These are phyloP conservation scores for Sinosuthora webbiana DNA, from an alignment of 2,113 vertebrate genomes.

Conservation along the genomic window DNA sequence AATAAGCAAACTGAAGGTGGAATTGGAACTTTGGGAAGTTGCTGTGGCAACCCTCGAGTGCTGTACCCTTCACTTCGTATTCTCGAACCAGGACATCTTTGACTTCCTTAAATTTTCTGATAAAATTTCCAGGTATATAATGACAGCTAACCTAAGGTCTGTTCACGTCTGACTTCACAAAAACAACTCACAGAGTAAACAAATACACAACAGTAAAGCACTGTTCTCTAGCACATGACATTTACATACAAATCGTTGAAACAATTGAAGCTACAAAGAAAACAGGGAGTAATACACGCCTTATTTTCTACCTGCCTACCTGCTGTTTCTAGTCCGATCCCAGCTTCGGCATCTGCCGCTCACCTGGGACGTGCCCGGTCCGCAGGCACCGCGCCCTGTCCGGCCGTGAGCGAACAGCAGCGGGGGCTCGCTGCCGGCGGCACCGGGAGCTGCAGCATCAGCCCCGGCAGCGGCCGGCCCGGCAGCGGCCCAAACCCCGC, in stretches of 20 bases:
- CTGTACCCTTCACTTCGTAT: neutral
- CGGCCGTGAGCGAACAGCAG: neutral
- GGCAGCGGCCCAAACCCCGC: neutral
- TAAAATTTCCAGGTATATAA: neutral
- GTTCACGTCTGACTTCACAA: neutral
- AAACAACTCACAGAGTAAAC: neutral
- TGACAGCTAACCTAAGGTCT: neutral
- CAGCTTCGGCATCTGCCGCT: rapidly evolving
- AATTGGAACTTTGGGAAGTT: neutral
- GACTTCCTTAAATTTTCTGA: neutral
- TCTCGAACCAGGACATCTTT: neutral
- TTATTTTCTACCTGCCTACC: neutral
- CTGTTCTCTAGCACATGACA: neutral
- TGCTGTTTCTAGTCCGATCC: neutral
- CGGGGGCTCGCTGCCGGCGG: neutral
- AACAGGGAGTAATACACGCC: neutral
- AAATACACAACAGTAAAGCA: neutral
- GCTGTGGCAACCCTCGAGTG: neutral
- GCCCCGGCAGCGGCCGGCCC: neutral
- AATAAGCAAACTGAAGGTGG: neutral
- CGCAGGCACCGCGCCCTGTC: rapidly evolving
- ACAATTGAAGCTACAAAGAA: neutral
- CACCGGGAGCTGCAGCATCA: neutral
- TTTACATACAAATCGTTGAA: neutral
- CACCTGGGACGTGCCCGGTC: rapidly evolving